phyloP scores from a whole-genome alignment of 53 echinoderm and acorn worm genomes.

The Holothuria scabra region DNA sequence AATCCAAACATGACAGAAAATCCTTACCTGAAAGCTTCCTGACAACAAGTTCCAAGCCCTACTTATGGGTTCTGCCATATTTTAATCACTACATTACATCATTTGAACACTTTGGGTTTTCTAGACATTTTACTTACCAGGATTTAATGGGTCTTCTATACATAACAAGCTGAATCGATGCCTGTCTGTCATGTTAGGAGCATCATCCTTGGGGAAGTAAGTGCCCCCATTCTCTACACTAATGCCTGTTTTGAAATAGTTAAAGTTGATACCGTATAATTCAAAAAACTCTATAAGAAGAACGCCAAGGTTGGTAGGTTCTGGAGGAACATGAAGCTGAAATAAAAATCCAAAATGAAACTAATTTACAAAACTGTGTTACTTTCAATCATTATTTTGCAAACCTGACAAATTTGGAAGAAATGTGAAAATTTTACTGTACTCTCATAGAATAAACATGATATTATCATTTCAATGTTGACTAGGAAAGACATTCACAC shows the following conservation, averaged over 20 bases:
- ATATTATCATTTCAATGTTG: no score
- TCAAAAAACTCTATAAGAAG: constrained; percentile 99
- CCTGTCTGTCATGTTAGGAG: constrained; percentile 75
- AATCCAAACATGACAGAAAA: no score
- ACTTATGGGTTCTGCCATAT: no score
- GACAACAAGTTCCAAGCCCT: no score
- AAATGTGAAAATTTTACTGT: no score
- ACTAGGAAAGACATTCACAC: no score
- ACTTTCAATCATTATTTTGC: no score
- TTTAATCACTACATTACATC: no score
- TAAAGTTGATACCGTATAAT: constrained; percentile 95
- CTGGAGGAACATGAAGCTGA: constrained; percentile 84
- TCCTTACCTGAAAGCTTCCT: no score
- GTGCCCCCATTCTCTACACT: constrained; percentile 80
- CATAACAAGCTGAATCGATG: constrained; percentile 82
- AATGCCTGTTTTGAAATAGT: constrained; percentile 98
- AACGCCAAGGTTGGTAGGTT: constrained; percentile 89
- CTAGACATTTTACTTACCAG: constrained; percentile 45
- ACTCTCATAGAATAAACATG: no score
- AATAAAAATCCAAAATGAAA: not conserved
- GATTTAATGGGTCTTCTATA: constrained; percentile 91
- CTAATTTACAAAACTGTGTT: not conserved
- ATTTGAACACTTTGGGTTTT: no score
- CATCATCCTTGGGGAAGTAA: constrained; percentile 96
- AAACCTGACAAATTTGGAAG: no score